Evolutionary conservation across 2,888 invertebrate species (phyloP).

Genomic region (Sepiola atlantica): DNA sequence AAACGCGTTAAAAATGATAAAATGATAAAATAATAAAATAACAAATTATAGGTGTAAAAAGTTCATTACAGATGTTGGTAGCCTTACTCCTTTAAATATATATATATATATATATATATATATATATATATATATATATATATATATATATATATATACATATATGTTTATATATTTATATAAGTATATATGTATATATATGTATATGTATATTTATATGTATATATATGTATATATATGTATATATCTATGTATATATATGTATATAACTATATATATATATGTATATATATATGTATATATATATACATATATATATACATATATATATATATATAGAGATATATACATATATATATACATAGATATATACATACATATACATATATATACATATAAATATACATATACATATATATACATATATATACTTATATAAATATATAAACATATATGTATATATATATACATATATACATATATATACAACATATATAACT

Average conservation of each 20-base stretch:
- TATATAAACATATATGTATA: background rate
- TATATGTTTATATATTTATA: no score
- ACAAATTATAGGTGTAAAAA: no score
- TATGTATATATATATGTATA: background rate
- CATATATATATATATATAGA: background rate
- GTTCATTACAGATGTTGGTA: no score
- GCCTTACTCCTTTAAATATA: no score
- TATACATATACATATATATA: background rate
- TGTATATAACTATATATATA: background rate
- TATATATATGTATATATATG: background rate
- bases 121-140: no score
- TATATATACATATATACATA: background rate
- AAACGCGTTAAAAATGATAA: no score
- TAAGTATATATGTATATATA: no score
- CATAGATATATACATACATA: background rate
- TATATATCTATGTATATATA: background rate
- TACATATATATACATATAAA: background rate
- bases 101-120: no score
- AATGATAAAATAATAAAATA: no score
- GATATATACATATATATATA: background rate
- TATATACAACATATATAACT: background rate
- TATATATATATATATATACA: no score
- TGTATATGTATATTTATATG: no score
- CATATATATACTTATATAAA: conserved; percentile 32
- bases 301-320: background rate